phyloP scores from a whole-genome alignment of 1,140 invertebrate species.

The Caenorhabditis tropicalis region DNA sequence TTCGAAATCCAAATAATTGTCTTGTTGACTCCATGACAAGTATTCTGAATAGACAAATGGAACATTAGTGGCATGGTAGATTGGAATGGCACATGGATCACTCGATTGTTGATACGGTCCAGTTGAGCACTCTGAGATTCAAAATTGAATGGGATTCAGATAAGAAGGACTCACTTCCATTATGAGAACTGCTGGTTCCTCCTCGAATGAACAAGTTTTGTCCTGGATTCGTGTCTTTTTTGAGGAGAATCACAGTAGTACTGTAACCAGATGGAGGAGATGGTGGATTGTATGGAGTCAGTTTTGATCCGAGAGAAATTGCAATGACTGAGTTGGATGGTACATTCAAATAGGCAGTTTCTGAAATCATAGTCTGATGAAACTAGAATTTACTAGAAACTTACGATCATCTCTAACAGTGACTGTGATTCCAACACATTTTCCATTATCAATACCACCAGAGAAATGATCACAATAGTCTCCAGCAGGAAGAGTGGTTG shows the following conservation, averaged over 20 bases:
- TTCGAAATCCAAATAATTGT: constrained; percentile 74
- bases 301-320: constrained; percentile 62
- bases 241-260: constrained; percentile 73
- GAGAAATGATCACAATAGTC: constrained; percentile 64
- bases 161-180: constrained; percentile 16
- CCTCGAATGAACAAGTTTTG: constrained; percentile 75
- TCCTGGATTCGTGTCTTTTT: constrained; percentile 72
- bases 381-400: background rate
- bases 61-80: constrained; percentile 72
- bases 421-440: constrained; percentile 62
- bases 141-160: background rate
- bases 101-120: constrained; percentile 59
- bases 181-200: constrained; percentile 68
- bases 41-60: constrained; percentile 72
- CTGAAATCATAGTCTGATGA: background rate
- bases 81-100: constrained; percentile 71
- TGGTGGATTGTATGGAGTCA: constrained; percentile 34
- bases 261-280: constrained; percentile 61
- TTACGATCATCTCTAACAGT: constrained; percentile 69
- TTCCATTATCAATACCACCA: constrained; percentile 45
- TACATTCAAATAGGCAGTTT: constrained; percentile 48
- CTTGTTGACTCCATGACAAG: constrained; percentile 73
- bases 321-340: constrained; percentile 62
- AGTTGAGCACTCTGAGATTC: constrained; percentile 58
- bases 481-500: constrained; percentile 64